phyloP scores from a whole-genome alignment of 1,140 invertebrate species.

The Pararge aegeria region DNA sequence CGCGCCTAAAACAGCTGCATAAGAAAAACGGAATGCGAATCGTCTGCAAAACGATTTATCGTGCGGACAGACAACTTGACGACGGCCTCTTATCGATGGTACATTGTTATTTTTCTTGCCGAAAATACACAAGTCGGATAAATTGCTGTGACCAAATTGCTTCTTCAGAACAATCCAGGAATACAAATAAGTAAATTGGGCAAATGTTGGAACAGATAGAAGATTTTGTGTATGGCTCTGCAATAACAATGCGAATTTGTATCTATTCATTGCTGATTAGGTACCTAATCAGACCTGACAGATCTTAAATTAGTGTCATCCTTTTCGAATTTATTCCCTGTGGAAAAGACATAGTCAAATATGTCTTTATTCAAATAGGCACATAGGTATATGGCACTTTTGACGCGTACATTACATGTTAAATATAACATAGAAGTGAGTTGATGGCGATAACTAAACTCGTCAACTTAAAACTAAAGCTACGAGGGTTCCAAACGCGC shows the following conservation, averaged over 20 bases:
- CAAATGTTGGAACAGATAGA: not conserved
- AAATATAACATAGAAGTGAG: too few relatives aligned
- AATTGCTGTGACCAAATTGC: constrained; percentile 46
- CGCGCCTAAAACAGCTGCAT: constrained; percentile 9
- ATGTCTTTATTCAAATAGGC: too few relatives aligned
- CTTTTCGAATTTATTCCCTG: too few relatives aligned
- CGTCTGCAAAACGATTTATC: constrained; percentile 54
- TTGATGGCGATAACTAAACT: too few relatives aligned
- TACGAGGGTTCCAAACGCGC: too few relatives aligned
- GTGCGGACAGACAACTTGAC: constrained; percentile 57
- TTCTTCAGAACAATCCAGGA: constrained; percentile 39
- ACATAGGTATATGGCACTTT: too few relatives aligned
- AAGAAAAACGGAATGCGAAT: constrained; percentile 51
- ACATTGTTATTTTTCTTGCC: constrained; percentile 59
- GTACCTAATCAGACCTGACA: too few relatives aligned
- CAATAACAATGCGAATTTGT: not conserved
- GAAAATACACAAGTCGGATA: constrained; percentile 54
- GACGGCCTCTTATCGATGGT: constrained; percentile 65
- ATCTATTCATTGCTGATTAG: too few relatives aligned
- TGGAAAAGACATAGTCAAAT: too few relatives aligned
- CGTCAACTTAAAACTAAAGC: too few relatives aligned
- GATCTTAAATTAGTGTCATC: too few relatives aligned
- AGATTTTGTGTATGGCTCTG: not conserved
- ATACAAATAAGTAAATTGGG: constrained; percentile 40
- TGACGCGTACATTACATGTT: too few relatives aligned